Base-by-base conservation (phyloP, 2,113 vertebrate genomes). In the Smithornis capensis region DNA sequence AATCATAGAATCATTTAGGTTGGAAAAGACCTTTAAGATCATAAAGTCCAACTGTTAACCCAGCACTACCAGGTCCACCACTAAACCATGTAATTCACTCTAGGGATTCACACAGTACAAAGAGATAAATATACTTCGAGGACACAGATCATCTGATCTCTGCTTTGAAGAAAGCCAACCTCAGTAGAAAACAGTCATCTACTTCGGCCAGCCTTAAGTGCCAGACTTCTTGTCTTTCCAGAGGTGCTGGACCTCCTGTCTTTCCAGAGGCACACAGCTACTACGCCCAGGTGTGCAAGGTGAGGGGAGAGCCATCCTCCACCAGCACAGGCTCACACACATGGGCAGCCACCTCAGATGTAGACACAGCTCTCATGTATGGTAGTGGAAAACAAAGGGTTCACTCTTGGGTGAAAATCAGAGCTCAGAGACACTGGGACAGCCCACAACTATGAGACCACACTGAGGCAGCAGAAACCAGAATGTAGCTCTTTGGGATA, bases 301-400 rank as follows among this genome's bases (percentile, higher is more conserved):
- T 5, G 12, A 82, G n/a, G 16, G 27, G 13, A 64, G 27, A 4
- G 3, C 29, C 2, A 2, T 16, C 4, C 17, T 62, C 63, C 23
- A 2, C 17, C 76, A 81, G 73, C 69, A 71, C 27, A 47, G 73
- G 33, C 22, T 75, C 40, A 52, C 28, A 6, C 1, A 1, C 3
- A 0, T 12, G 40, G 45, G 17, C 21, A 7, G 23, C 29, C 10
- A 4, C 6, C 18, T 71, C 49, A 45, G 50, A 33, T 1, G 2
- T 3, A 42, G 25, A 35, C 3, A 8, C 0, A 7, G 19, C 18
- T 50, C 42, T 73, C 0, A 0, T 62, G 19, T 57, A 14, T 35
- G 55, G 55, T 53, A 42, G 15, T 12, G 50, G 44, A 73, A 80
- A 89, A 15, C 45, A 76, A 5, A 18, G 63, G 50, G 10, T 15